Conservation (phyloP, 2,113 vertebrate species). For the Rana temporaria region DNA sequence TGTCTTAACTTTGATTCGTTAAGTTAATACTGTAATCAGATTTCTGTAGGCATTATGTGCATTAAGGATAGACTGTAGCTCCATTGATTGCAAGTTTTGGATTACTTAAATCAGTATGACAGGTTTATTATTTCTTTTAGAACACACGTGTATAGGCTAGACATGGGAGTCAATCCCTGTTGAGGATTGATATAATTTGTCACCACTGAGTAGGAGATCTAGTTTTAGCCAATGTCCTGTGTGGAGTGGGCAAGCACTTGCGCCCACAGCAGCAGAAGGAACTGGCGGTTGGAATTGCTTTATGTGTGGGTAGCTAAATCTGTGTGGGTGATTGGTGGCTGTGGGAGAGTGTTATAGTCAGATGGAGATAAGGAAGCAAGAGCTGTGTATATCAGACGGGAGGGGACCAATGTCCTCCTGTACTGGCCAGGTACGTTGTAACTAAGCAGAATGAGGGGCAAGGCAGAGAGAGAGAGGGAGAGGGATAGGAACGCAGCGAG, state of each 20-base stretch:
- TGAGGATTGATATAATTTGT: constrained; percentile 6
- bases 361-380: constrained; percentile 34
- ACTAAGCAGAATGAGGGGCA: background rate
- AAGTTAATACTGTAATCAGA: background rate
- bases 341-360: constrained; percentile 30
- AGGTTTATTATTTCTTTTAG: background rate
- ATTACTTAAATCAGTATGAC: no score
- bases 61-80: no score
- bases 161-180: background rate
- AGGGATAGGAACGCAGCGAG: no score
- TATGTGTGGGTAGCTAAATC: background rate
- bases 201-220: background rate
- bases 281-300: constrained; percentile 17
- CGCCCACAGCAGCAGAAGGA: constrained; percentile 27
- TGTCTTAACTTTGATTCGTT: constrained; percentile 59
- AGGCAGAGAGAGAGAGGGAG: background rate
- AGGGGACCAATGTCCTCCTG: background rate
- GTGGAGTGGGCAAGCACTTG: constrained; percentile 1
- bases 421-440: constrained; percentile 23
- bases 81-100: no score
- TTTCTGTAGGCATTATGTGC: no score
- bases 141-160: background rate
- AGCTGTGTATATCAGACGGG: background rate
- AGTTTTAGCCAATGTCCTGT: background rate
- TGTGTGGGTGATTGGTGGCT: constrained; percentile 19